A percentile compares a stretch with the other conserved stretches of the same genome.
Evolutionary conservation across 2,888 invertebrate species (phyloP).

Genomic region (Drosophila hamatofila): DNA sequence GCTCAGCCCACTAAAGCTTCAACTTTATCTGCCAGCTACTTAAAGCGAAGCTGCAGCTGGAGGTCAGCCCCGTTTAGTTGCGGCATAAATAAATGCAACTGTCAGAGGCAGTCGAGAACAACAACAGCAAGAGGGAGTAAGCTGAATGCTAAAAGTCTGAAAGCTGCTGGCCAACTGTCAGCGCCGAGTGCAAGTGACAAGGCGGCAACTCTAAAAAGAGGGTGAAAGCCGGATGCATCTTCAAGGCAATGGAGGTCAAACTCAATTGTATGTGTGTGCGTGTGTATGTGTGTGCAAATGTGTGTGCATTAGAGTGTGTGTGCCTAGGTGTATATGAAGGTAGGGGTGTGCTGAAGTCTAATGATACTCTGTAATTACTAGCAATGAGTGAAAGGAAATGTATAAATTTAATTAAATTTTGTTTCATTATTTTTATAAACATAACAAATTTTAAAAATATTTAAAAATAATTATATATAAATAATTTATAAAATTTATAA

Average conservation of each 20-base stretch:
- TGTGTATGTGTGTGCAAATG: not conserved
- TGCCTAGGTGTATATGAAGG: not conserved
- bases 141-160: slow-evolving; percentile 46
- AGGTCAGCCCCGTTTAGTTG: slow-evolving; percentile 28
- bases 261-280: slow-evolving; percentile 33
- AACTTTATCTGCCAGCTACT: slow-evolving; percentile 30
- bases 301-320: slow-evolving; percentile 10
- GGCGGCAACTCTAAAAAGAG: slow-evolving; percentile 29
- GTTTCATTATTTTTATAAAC: no score
- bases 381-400: not conserved
- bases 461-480: no score
- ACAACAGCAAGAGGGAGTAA: not conserved
- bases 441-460: no score
- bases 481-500: no score
- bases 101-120: slow-evolving; percentile 52
- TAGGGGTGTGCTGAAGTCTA: not conserved
- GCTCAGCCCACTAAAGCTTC: slow-evolving; percentile 4
- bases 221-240: slow-evolving; percentile 52
- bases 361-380: not conserved
- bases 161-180: slow-evolving; percentile 76
- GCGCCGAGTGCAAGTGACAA: slow-evolving; percentile 70
- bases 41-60: slow-evolving; percentile 20
- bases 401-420: no score
- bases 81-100: slow-evolving; percentile 71
- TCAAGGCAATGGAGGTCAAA: slow-evolving; percentile 64